phyloP scores from a whole-genome alignment of 2,113 vertebrate species.

The Lynx canadensis region DNA sequence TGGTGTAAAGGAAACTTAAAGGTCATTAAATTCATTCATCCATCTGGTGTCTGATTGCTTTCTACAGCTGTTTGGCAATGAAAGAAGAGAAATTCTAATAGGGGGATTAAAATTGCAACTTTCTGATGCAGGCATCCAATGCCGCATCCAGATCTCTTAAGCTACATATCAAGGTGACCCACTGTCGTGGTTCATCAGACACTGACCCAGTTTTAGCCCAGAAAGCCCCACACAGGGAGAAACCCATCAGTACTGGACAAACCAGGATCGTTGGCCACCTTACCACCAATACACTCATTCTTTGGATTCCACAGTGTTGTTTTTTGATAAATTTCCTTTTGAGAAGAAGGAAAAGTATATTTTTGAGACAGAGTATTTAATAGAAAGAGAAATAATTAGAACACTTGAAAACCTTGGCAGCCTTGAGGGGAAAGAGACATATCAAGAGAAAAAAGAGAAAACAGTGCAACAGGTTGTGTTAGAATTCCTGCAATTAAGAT shows the following conservation, averaged over 20 bases:
- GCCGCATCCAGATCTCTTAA: not conserved
- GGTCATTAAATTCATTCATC: constrained; percentile 33
- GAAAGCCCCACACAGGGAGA: not conserved
- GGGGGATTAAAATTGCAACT: not conserved
- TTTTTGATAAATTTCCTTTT: not conserved
- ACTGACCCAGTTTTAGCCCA: not conserved
- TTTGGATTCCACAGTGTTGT: not conserved
- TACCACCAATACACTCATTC: not conserved
- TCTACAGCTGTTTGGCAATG: constrained; percentile 28
- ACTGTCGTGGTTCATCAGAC: not conserved
- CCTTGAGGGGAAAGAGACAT: not conserved
- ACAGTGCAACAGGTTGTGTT: not conserved
- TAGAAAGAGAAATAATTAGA: constrained; percentile 18
- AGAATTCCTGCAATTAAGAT: constrained; percentile 20
- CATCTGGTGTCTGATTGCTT: constrained; percentile 24
- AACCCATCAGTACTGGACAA: not conserved
- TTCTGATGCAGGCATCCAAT: not conserved
- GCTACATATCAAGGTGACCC: not conserved
- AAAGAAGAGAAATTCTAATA: constrained; percentile 16
- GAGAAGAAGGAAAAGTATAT: not conserved
- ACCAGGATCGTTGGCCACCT: not conserved
- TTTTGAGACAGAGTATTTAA: not conserved
- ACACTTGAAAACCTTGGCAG: not conserved
- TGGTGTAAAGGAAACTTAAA: constrained; percentile 45
- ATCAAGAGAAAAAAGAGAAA: not conserved